Base-by-base conservation (phyloP, 2,888 invertebrate genomes). In the Drosophila paucipuncta region DNA sequence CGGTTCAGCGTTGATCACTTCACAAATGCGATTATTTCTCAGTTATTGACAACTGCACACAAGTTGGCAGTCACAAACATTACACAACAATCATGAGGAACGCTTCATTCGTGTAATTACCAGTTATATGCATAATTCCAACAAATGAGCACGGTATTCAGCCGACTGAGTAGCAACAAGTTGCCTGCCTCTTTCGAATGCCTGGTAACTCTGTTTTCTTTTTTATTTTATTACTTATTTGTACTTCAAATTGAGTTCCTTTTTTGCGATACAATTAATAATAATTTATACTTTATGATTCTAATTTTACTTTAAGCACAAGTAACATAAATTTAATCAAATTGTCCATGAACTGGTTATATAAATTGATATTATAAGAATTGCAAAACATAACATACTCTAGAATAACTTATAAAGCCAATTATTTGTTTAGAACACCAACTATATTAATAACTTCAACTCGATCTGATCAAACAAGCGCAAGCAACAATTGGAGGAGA, bases 1-100 rank as follows among this genome's bases (percentile, higher is more conserved):
- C 9, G 47, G 2, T n/a, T 35, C 16, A 28, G 22, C 50, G 7
- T 28, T 63, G 43, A 54, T 54, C 72, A 43, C 25, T 31, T 37
- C 35, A 31, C 57, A 50, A 66, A 66, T 66, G 68, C 72, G 72
- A 72, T 81, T 78, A 81, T 63, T 62, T 49, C n/a, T 9, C 81
- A 71, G 57, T 71, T 57, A 80, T 65, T 62, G 77, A 80, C 3
- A 55, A 30, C 35, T 50, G 49, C 68, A 33, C 39, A 43, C 61
- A 49, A 55, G 50, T 49, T 74, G 68, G 49, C 68, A 53, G 31
- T 59, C 16, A 11, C 30, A n/a, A 37, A n/a, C 13, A 33, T 30
- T 18, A 9, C 28, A 18, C 13, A 57, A 11, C 55, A 37, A 28
- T 39, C 70, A 59, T 62, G 22, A 59, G 64, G 28, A n/a, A 22